A percentile compares a stretch with the other conserved stretches of the same genome.
Evolutionary conservation across 2,888 invertebrate genomes (phyloP).

Genomic region (Steinernema scapterisci): DNA sequence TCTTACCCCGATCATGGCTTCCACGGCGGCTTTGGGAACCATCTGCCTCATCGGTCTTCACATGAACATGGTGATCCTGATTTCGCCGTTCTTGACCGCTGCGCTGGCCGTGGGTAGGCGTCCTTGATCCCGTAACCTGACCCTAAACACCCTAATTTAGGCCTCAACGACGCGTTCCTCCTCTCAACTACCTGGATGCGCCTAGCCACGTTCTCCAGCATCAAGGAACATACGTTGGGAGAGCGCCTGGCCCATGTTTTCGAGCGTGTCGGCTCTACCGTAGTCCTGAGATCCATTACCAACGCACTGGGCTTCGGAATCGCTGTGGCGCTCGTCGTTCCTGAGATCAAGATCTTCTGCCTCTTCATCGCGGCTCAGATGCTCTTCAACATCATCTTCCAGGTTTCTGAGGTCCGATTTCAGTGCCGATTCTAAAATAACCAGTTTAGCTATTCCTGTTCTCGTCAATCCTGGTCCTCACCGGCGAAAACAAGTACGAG

Average conservation of each 20-base stretch:
- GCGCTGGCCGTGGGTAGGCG: background rate
- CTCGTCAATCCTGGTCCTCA: background rate
- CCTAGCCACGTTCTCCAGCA: background rate
- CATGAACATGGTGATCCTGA: slow-evolving; percentile 1
- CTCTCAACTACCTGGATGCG: slow-evolving; percentile 15
- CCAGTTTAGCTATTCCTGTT: slow-evolving; percentile 5
- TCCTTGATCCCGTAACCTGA: no score
- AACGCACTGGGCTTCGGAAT: slow-evolving; percentile 8
- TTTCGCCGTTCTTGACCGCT: background rate
- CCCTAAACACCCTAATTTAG: no score
- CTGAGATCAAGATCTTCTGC: slow-evolving; percentile 18
- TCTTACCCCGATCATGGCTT: background rate
- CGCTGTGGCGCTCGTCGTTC: background rate
- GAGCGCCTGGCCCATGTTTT: slow-evolving; percentile 2
- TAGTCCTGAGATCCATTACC: background rate
- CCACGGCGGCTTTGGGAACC: background rate
- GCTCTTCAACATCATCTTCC: slow-evolving; percentile 1
- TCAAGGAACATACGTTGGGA: background rate
- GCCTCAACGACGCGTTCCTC: slow-evolving; percentile 11
- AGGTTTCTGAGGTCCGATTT: background rate
- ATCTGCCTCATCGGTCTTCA: background rate
- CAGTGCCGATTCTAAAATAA: background rate
- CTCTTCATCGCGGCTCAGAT: background rate
- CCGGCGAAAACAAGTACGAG: slow-evolving; percentile 14
- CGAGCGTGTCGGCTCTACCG: slow-evolving; percentile 7